Evolutionary conservation across 2,113 vertebrate species (phyloP).

Genomic region (Aythya baeri): DNA sequence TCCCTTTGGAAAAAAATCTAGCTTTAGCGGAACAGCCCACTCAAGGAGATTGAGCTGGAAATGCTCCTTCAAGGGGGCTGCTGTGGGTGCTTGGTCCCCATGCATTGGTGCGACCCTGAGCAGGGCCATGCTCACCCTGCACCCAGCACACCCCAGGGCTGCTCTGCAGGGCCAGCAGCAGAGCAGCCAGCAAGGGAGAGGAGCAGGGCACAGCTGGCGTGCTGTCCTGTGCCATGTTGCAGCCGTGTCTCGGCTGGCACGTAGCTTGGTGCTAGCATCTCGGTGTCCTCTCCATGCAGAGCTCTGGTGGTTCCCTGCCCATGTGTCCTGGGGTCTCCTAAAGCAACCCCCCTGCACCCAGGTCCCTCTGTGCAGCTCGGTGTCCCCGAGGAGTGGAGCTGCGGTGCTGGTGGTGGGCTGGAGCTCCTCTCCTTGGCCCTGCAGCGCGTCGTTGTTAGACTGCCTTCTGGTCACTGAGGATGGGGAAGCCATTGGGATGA

Average conservation of each 20-base stretch:
- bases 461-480: background rate
- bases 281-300: accelerated
- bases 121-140: accelerated
- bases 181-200: background rate
- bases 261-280: accelerated
- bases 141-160: accelerated
- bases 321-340: too few relatives aligned
- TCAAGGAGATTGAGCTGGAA: background rate
- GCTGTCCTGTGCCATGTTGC: accelerated
- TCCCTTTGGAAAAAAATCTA: background rate
- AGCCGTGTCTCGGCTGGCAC: accelerated
- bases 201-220: background rate
- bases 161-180: accelerated
- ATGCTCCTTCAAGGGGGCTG: background rate
- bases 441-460: accelerated
- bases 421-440: background rate
- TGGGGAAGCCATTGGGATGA: accelerated
- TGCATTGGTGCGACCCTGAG: accelerated
- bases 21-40: background rate
- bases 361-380: accelerated
- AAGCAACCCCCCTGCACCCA: too few relatives aligned
- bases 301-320: background rate
- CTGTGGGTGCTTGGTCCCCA: background rate
- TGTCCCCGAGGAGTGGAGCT: too few relatives aligned
- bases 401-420: background rate